phyloP scores from a whole-genome alignment of 2,797 vertebrate species.

The Denticeps clupeoides region DNA sequence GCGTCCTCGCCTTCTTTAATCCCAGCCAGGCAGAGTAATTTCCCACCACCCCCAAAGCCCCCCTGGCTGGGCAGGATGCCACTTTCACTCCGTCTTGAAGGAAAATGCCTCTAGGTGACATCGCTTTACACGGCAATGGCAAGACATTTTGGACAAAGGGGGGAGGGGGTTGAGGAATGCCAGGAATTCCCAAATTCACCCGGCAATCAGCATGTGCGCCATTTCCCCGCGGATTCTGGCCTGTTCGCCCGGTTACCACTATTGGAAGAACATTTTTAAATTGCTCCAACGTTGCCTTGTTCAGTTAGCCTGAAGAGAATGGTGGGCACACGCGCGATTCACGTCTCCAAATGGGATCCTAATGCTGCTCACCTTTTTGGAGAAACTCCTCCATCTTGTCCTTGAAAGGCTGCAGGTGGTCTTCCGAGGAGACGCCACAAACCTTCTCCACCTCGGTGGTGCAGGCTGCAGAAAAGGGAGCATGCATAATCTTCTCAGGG shows the following conservation, averaged over 20 bases:
- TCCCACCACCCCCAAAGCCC: slow-evolving; percentile 3
- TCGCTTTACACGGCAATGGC: slow-evolving; percentile 2
- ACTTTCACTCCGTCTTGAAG: slow-evolving; percentile 21
- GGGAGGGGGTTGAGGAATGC: slow-evolving; percentile 7
- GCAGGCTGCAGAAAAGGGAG: slow-evolving; percentile 57
- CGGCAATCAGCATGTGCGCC: slow-evolving; percentile 23
- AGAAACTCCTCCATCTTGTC: slow-evolving; percentile 88
- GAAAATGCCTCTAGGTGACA: slow-evolving; percentile 9
- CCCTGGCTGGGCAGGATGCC: slow-evolving; percentile 13
- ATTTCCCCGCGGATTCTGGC: too few relatives aligned
- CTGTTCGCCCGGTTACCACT: too few relatives aligned
- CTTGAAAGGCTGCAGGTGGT: slow-evolving; percentile 91
- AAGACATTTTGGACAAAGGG: neutral
- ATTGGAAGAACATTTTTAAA: too few relatives aligned
- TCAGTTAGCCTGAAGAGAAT: too few relatives aligned
- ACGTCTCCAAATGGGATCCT: too few relatives aligned
- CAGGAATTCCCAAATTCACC: slow-evolving; percentile 31
- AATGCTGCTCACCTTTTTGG: slow-evolving; percentile 73
- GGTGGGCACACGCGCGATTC: too few relatives aligned
- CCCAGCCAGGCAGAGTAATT: slow-evolving; percentile 21
- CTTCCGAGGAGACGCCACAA: slow-evolving; percentile 74
- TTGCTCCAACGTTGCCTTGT: too few relatives aligned
- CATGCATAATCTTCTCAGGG: neutral
- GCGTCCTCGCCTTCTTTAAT: slow-evolving; percentile 20
- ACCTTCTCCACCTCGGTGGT: slow-evolving; percentile 83